Evolutionary conservation across 2,113 vertebrate species (phyloP).

Genomic region (Empidonax traillii): DNA sequence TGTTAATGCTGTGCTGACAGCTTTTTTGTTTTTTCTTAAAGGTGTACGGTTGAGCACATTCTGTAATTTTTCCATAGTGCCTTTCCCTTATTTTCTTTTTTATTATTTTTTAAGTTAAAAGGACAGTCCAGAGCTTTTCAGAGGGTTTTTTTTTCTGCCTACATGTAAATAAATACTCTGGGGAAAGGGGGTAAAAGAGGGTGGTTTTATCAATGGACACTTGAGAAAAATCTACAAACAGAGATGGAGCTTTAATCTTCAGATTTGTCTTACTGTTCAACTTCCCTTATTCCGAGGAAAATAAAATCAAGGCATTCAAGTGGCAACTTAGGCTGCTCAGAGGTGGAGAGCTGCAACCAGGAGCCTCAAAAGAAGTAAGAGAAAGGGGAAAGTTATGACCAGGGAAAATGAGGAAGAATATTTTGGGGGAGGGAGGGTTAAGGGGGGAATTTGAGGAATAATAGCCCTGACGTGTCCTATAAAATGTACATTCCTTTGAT

Average conservation of each 20-base stretch:
- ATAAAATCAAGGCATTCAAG: conserved; percentile 21
- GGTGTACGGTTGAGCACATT: conserved; percentile 67
- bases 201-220: conserved; percentile 37
- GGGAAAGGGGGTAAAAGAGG: not conserved
- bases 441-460: not conserved
- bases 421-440: conserved; percentile 6
- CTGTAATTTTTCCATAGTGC: conserved; percentile 75
- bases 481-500: conserved; percentile 35
- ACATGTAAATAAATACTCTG: conserved; percentile 70
- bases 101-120: conserved; percentile 72
- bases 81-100: conserved; percentile 71
- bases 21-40: conserved; percentile 54
- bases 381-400: not conserved
- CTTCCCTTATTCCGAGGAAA: conserved; percentile 48
- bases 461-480: conserved; percentile 32
- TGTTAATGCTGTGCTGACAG: conserved; percentile 45
- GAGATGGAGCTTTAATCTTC: conserved; percentile 64
- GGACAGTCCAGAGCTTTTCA: conserved; percentile 71
- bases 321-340: conserved; percentile 22
- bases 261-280: conserved; percentile 41
- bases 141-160: conserved; percentile 26
- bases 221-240: conserved; percentile 32
- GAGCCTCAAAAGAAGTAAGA: conserved; percentile 17
- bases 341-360: not conserved
- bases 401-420: conserved; percentile 12